These are phyloP conservation scores for Pocillopora damicornis DNA, from an alignment of 64 coral and sea anemone genomes.

Conservation along the genomic window DNA sequence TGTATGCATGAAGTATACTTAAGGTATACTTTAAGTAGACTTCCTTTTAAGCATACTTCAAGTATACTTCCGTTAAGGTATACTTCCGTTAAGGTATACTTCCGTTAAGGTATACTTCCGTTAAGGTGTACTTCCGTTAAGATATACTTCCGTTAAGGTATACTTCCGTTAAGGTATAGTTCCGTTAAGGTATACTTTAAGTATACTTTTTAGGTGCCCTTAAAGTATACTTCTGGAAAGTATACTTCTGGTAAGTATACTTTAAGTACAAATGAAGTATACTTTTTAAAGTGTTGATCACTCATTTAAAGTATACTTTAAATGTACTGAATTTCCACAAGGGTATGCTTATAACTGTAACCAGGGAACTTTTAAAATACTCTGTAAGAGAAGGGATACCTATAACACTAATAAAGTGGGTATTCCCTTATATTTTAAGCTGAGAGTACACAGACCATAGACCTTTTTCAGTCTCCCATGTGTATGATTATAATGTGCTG, in stretches of 20 bases:
- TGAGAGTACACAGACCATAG: no score
- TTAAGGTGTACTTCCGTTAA: background rate
- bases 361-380: no score
- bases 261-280: slow-evolving; percentile 43
- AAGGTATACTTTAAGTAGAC: no score
- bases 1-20: no score
- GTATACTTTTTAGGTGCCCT: slow-evolving; percentile 41
- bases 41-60: no score
- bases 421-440: no score
- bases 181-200: slow-evolving; percentile 50
- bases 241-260: no score
- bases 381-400: no score
- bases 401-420: no score
- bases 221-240: slow-evolving; percentile 44
- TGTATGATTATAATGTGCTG: no score
- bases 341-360: no score
- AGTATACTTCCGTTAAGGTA: background rate
- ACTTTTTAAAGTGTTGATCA: slow-evolving; percentile 29
- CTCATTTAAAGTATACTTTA: slow-evolving; percentile 29
- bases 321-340: slow-evolving; percentile 13
- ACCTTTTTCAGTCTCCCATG: no score
- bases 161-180: slow-evolving; percentile 6
- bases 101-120: background rate
- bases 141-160: slow-evolving; percentile 16
- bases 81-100: slow-evolving; percentile 11